Evolutionary conservation across 23 tunicate species (phyloP), one percentile per base, ranked within the genome.

Genomic region (Aplidium turbinatum): DNA sequence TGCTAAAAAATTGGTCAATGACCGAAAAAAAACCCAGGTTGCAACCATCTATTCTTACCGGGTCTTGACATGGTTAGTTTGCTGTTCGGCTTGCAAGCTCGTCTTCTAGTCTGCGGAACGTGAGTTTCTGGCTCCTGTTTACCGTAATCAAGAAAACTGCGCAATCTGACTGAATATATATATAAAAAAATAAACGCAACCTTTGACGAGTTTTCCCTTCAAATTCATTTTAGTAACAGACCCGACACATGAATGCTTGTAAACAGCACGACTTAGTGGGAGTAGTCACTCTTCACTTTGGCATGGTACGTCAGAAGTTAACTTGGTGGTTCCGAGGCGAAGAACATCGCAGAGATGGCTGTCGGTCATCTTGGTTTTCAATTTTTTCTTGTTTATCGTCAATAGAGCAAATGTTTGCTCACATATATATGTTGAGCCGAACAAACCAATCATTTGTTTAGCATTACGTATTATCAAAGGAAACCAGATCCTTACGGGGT

Each of bases 241-340:
- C 22, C 19, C 61, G 61, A 54, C 61, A 54, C n/a, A 25, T 54
- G 21, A 54, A 54, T 54, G 22, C 61, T 54, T 25, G 61, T 54
- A 54, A 54, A n/a, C 61, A 54, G 6, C 61, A 54, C 23, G 61
- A 54, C 21, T 54, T 54, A 54, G 61, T 54, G 61, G 61, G 61
- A 54, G 61, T 25, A 54, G 61, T 54, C 24, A 54, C 21, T 22
- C 61, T 54, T 22, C 61, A 54, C 23, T n/a, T n/a, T n/a, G n/a
- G 61, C 24, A 22, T 5, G 61, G 23, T 25, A 54, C 19, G 21
- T 54, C 22, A n/a, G 23, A 20, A 54, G 22, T 54, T 54, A 54
- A 5, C 61, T 25, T 54, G 22, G 61, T 9, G 19, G 61, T 20
- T 9, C 6, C 61, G 22, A 54, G 61, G 61, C 61, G 61, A 54